Evolutionary conservation across 2,797 vertebrate genomes (phyloP).

Genomic region (Stomatorhinus walkeri): DNA sequence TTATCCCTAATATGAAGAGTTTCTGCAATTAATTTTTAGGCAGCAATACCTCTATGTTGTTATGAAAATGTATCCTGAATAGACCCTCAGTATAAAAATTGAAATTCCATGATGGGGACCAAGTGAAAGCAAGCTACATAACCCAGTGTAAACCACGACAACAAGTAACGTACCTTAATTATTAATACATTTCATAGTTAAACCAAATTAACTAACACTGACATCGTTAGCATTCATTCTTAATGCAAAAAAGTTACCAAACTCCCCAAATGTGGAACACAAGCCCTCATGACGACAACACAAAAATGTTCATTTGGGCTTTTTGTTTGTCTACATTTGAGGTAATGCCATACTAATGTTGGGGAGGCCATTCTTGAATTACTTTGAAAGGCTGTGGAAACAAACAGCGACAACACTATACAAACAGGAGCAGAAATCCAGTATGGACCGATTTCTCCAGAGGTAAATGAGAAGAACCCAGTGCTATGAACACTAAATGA

Average conservation of each 20-base stretch:
- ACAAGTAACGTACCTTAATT: not conserved
- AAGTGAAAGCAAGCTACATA: not conserved
- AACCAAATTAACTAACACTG: not conserved
- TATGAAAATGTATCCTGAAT: not conserved
- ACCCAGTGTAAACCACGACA: not conserved
- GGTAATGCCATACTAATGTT: not conserved
- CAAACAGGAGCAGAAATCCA: not conserved
- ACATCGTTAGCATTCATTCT: not conserved
- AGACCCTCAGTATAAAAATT: not conserved
- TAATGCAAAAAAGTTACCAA: not conserved
- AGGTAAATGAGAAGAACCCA: conserved; percentile 16
- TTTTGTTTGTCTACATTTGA: not conserved
- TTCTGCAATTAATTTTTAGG: not conserved
- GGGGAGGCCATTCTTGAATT: not conserved
- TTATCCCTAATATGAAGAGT: not conserved
- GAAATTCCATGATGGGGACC: not conserved
- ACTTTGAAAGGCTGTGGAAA: not conserved
- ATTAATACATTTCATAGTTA: not conserved
- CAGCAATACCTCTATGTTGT: not conserved
- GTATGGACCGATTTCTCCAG: not conserved
- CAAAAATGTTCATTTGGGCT: not conserved
- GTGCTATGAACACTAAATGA: conserved; percentile 43
- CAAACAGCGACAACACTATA: not conserved
- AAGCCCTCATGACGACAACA: not conserved
- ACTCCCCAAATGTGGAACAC: not conserved